phyloP scores from a whole-genome alignment of 2,113 vertebrate species.

The Albula glossodonta region DNA sequence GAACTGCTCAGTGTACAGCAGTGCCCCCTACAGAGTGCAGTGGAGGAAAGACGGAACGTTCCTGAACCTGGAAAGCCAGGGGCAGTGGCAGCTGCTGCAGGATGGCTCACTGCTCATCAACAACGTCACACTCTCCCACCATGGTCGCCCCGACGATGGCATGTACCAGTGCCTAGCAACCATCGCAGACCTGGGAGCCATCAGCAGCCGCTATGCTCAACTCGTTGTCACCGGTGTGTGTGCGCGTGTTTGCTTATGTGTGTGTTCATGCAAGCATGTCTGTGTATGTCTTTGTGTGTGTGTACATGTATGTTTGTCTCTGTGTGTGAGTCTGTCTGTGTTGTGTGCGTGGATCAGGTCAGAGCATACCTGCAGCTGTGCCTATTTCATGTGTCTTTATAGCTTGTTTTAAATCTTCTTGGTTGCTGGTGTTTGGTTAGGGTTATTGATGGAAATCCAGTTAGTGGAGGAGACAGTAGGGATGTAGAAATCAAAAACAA shows the following conservation, averaged over 20 bases:
- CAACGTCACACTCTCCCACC: slow-evolving; percentile 85
- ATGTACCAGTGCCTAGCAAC: slow-evolving; percentile 80
- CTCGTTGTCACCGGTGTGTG: slow-evolving; percentile 83
- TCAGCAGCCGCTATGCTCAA: slow-evolving; percentile 76
- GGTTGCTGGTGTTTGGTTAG: too few species aligned
- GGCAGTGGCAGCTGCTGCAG: slow-evolving; percentile 82
- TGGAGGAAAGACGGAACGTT: slow-evolving; percentile 97
- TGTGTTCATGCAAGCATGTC: not conserved
- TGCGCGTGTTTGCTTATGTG: slow-evolving; percentile 58
- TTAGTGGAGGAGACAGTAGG: too few species aligned
- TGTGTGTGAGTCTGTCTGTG: not conserved
- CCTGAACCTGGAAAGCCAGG: slow-evolving; percentile 85
- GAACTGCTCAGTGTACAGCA: slow-evolving; percentile 88
- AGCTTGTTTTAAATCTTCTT: too few species aligned
- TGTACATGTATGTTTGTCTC: not conserved
- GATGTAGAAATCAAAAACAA: too few species aligned
- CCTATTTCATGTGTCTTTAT: too few species aligned
- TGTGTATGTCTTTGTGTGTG: not conserved
- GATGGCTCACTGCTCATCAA: slow-evolving; percentile 87
- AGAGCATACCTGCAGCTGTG: too few species aligned
- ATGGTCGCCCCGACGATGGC: slow-evolving; percentile 83
- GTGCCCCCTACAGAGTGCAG: slow-evolving; percentile 76
- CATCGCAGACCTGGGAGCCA: slow-evolving; percentile 77
- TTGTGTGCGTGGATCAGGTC: not conserved
- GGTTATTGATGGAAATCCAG: too few species aligned